Evolutionary conservation across 2,797 vertebrate species (phyloP), one percentile per base, ranked within the genome.

Genomic region (Malurus splendens): DNA sequence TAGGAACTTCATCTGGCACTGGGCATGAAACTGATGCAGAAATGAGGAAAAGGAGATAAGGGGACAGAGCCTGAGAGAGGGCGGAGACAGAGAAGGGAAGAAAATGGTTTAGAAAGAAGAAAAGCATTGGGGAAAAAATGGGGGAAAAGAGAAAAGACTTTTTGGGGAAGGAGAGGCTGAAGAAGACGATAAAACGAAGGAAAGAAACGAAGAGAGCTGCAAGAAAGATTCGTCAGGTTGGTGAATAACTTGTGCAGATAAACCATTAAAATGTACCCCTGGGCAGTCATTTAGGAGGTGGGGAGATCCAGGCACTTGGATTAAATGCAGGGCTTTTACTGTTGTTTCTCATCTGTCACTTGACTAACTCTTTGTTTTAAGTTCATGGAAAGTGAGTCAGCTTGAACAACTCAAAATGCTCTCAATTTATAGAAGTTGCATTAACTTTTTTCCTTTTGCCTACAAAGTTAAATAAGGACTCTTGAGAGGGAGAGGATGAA

Each of bases 121-220:
- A 90, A 65, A 76, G 28, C n/a, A 2, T 8, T 87, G 68, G 33
- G 10, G 5, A 74, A 33, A 72, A 78, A 74, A 93, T 94, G 88
- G 86, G 91, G 32, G 84, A 42, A 54, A 94, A 82, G 72, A 92
- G 66, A 36, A 94, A 89, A 71, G 84, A 91, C 62, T 86, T 80
- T 45, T 36, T 71, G 39, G 72, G 65, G 45, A 90, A 92, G 32
- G 89, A 90, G 39, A 94, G 54, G 39, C 67, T 86, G 82, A 94
- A 93, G 88, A 94, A 59, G 82, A 74, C 12, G 0, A 22, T 74
- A 45, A 95, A 95, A 78, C 60, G 66, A 70, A 95, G 89, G 76
- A 94, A 91, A 60, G 94, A 93, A 82, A 59, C 2, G 0, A 91
- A 89, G 81, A 94, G 76, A 93, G 23, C 70, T 41, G 27, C 68